These are phyloP conservation scores for Carpatolechia fugitivella DNA, from an alignment of 2,888 invertebrate species.

Conservation along the genomic window DNA sequence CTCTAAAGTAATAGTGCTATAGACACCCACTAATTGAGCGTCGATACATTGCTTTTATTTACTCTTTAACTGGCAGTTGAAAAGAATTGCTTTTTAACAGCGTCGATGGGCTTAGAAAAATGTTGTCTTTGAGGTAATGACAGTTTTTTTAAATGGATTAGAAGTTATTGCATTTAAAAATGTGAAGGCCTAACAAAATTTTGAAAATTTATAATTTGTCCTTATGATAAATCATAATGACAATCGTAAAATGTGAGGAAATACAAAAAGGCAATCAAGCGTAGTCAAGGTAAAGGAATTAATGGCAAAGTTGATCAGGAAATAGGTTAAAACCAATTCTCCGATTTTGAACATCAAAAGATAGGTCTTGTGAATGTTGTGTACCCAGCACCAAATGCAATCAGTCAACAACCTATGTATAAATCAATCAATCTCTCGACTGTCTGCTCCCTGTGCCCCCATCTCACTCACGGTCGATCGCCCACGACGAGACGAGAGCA, in stretches of 20 bases:
- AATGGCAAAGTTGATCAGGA: too few species aligned
- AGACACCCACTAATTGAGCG: constrained; percentile 44
- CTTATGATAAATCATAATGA: too few species aligned
- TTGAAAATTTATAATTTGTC: background rate
- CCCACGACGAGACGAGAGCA: constrained; percentile 27
- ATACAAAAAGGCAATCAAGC: too few species aligned
- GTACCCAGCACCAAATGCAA: background rate
- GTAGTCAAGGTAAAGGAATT: too few species aligned
- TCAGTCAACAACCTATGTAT: constrained; percentile 26
- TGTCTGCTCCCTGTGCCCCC: constrained; percentile 23
- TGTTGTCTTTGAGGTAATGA: background rate
- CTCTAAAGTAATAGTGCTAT: constrained; percentile 33
- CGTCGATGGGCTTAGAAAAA: background rate
- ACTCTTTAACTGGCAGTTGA: constrained; percentile 2
- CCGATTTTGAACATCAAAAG: background rate
- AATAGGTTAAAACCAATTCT: background rate
- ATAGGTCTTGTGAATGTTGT: background rate
- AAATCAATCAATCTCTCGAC: constrained; percentile 26
- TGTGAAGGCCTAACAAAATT: background rate
- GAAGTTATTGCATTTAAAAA: background rate
- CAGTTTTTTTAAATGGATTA: background rate
- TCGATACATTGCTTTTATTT: constrained; percentile 41
- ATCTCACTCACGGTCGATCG: constrained; percentile 33
- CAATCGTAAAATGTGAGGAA: too few species aligned
- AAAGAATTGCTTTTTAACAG: constrained; percentile 4